Evolutionary conservation across 2,797 vertebrate genomes (phyloP).

Genomic region (Pseudochirops cupreus): DNA sequence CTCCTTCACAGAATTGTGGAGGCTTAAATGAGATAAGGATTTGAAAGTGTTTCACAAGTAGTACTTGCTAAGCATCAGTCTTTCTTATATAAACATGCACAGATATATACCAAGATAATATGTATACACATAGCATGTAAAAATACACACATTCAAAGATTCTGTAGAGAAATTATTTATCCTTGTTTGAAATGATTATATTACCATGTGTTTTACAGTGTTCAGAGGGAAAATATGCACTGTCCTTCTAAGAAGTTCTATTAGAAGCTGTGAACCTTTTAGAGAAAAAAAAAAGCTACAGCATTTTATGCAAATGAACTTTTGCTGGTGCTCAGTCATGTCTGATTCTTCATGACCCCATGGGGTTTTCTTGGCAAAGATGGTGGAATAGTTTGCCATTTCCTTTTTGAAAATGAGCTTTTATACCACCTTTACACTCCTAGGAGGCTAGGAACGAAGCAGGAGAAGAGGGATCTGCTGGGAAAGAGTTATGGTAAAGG

Average conservation of each 20-base stretch:
- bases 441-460: not conserved
- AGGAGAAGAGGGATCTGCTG: not conserved
- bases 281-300: not conserved
- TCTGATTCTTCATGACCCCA: not conserved
- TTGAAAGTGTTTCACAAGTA: not conserved
- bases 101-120: not conserved
- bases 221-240: not conserved
- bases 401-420: not conserved
- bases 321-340: not conserved
- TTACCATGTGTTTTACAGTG: not conserved
- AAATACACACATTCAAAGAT: not conserved
- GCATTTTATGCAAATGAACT: not conserved
- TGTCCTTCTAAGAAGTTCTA: not conserved
- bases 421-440: not conserved
- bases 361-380: not conserved
- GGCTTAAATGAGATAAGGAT: not conserved
- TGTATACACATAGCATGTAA: not conserved
- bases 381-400: not conserved
- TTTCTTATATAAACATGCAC: not conserved
- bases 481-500: not conserved
- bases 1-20: not conserved
- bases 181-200: not conserved
- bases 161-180: not conserved
- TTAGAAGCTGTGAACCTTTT: not conserved
- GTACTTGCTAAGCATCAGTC: not conserved